phyloP scores from a whole-genome alignment of 1,140 invertebrate species.

The Ganaspis sp. region DNA sequence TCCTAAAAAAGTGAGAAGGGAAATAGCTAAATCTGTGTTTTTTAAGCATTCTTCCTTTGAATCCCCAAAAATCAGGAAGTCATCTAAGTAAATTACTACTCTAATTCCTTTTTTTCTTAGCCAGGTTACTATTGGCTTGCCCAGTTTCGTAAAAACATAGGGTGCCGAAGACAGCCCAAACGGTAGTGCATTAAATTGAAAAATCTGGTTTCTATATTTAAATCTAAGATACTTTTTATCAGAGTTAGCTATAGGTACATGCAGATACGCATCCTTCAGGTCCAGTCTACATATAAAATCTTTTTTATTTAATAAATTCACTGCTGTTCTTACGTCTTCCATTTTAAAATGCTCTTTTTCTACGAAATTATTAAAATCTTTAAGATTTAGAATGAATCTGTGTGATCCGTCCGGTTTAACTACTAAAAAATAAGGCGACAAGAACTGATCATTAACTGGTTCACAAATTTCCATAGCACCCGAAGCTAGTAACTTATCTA shows the following conservation, averaged over 20 bases:
- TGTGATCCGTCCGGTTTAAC: too few species aligned
- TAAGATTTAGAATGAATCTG: too few species aligned
- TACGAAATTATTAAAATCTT: too few species aligned
- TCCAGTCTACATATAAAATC: background rate
- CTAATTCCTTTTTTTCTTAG: background rate
- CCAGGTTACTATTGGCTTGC: background rate
- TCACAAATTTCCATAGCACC: too few species aligned
- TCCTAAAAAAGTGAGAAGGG: background rate
- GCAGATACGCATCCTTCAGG: background rate
- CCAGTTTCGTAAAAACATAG: background rate
- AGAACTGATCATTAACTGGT: too few species aligned
- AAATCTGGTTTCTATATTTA: background rate
- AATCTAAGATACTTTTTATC: background rate
- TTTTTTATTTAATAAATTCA: background rate
- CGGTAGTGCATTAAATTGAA: background rate
- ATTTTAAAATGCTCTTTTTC: background rate
- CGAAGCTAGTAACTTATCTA: too few species aligned
- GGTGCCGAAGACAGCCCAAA: background rate
- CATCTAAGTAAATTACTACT: background rate
- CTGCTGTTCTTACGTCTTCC: background rate
- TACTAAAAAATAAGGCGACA: too few species aligned
- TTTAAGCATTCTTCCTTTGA: background rate
- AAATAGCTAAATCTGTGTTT: background rate
- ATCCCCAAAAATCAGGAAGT: background rate
- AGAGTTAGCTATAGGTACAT: background rate